Base-by-base conservation (phyloP, 2,888 invertebrate genomes). In the Trisateles emortualis region DNA sequence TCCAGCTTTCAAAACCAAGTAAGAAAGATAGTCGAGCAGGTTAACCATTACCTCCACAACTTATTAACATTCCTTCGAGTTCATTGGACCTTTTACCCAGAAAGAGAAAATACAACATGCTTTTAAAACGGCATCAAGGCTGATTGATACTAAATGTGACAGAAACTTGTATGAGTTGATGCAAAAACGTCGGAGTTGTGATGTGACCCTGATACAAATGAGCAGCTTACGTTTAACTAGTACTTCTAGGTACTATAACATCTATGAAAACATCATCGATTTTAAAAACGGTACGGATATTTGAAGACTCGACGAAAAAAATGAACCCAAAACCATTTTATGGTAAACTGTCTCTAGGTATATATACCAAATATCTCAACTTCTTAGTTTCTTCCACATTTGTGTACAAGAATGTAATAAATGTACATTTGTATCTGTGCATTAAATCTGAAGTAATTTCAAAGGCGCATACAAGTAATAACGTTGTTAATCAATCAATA, bases 21-120 rank as follows among this genome's bases (percentile, higher is more conserved):
- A 14, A 29, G 35, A 35, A 48, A 43, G 38, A 14, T 1, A 50
- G 33, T 8, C 33, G 42, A 50, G 35, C 35, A 30, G 32, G 32
- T 24, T 40, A 40, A 39, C 39, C 38, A 51, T 44, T 33, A 17
- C 30, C 19, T 24, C 44, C 44, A 44, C 10, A 45, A 17, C 39
- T 39, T 45, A 51, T 51, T 51, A 51, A 51, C 51, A 51, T 51
- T 51, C 51, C 44, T 51, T 17, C 8, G 32, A 51, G 51, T 44
- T 44, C 51, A 32, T 38, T 39, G 51, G 39, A 24, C 33, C 26
- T 45, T 39, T 44, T 45, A 51, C 38, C 33, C 44, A 39, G 33
- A 51, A 50, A 44, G 51, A 51, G 51, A 51, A 51, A 51, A 50
- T 22, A 39, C 17, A 14, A 35, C 33, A 29, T 8, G 36, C 43